Conservation (phyloP, 2,888 invertebrate genomes). For the Leptothorax acervorum region DNA sequence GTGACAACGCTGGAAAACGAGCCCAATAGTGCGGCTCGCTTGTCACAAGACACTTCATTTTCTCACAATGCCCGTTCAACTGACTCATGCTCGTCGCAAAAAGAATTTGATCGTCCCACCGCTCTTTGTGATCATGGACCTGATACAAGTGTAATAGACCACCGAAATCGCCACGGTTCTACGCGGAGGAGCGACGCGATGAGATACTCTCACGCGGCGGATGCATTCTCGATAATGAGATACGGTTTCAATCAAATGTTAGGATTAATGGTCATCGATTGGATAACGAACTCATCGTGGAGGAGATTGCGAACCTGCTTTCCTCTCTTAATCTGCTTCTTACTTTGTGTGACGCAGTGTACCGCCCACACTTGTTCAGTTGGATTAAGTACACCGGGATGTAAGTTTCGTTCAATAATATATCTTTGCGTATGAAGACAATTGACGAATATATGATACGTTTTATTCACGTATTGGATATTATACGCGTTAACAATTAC, state of each 20-base stretch:
- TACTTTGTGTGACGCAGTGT: slow-evolving; percentile 69
- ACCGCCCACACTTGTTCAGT: slow-evolving; percentile 72
- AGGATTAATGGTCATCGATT: slow-evolving; percentile 28
- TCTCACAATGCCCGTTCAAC: slow-evolving; percentile 37
- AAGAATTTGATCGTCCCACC: slow-evolving; percentile 49
- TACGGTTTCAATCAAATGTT: slow-evolving; percentile 51
- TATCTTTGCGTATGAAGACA: not conserved
- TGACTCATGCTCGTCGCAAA: slow-evolving; percentile 42
- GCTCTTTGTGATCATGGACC: slow-evolving; percentile 44
- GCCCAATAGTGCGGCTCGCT: slow-evolving; percentile 30
- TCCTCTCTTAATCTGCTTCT: slow-evolving; percentile 70
- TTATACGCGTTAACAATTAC: not conserved
- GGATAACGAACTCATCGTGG: slow-evolving; percentile 44
- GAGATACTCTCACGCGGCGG: slow-evolving; percentile 53
- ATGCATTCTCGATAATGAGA: slow-evolving; percentile 43
- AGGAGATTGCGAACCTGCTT: slow-evolving; percentile 68
- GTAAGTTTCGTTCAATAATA: slow-evolving; percentile 75
- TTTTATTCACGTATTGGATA: not conserved
- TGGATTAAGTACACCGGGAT: slow-evolving; percentile 81
- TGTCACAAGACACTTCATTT: slow-evolving; percentile 34
- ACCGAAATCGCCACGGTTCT: slow-evolving; percentile 19
- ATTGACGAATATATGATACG: too few relatives aligned
- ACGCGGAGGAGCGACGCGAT: slow-evolving; percentile 32
- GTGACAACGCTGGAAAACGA: slow-evolving; percentile 54
- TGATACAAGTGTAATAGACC: slow-evolving; percentile 46